These are phyloP conservation scores for Brevipalpus yothersi DNA, from an alignment of 1,140 invertebrate species.

Conservation along the genomic window DNA sequence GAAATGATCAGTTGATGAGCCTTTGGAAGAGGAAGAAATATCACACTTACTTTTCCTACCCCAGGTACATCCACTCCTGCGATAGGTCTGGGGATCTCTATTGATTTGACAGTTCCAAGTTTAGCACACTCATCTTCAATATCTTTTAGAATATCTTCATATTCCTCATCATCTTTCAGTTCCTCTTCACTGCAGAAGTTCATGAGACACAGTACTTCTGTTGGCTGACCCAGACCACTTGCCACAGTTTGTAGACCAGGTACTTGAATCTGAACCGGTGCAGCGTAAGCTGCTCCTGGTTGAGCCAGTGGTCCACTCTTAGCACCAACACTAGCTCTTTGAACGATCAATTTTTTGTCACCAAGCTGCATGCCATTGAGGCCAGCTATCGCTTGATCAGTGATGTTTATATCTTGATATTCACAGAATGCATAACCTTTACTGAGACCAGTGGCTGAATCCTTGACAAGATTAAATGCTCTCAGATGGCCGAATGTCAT, in stretches of 20 bases:
- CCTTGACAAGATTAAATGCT: conserved; percentile 95
- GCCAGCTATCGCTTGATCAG: conserved; percentile 93
- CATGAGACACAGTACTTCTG: conserved; percentile 85
- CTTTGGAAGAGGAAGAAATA: neutral
- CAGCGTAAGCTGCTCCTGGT: conserved; percentile 11
- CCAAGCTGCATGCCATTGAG: conserved; percentile 98
- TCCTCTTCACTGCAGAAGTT: conserved; percentile 99
- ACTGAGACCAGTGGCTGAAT: conserved; percentile 82
- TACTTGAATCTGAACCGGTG: conserved; percentile 65
- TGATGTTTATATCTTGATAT: conserved; percentile 88
- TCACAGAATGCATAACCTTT: conserved; percentile 99
- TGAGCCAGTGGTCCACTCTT: conserved; percentile 41
- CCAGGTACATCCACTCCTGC: conserved; percentile 92
- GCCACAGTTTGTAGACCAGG: conserved; percentile 63
- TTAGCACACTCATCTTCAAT: conserved; percentile 96
- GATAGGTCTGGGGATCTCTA: conserved; percentile 93
- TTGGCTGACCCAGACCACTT: conserved; percentile 64
- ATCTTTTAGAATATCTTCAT: conserved; percentile 96
- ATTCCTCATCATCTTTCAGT: conserved; percentile 92
- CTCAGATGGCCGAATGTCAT: conserved; percentile 90
- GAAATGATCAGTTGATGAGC: conserved; percentile 3
- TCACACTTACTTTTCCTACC: conserved; percentile 62
- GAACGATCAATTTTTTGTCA: conserved; percentile 95
- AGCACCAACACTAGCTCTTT: conserved; percentile 78
- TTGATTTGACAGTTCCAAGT: conserved; percentile 72